Evolutionary conservation across 2,113 vertebrate genomes (phyloP).

Genomic region (Octodon degus): DNA sequence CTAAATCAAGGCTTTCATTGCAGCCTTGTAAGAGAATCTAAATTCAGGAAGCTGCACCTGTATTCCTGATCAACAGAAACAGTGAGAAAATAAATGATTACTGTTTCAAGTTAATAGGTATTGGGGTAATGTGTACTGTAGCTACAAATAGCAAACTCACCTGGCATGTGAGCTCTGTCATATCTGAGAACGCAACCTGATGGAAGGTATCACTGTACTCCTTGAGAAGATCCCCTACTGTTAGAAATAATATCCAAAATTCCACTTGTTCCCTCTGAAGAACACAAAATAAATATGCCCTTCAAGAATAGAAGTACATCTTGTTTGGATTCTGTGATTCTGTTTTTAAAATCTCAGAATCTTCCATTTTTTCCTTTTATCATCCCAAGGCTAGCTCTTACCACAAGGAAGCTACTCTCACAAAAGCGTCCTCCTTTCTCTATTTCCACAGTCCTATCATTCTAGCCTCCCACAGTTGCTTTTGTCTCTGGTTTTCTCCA

Average conservation of each 20-base stretch:
- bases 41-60: background rate
- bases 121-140: background rate
- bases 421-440: background rate
- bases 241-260: constrained; percentile 26
- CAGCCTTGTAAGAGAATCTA: background rate
- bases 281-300: background rate
- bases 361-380: background rate
- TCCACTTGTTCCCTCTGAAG: background rate
- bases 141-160: background rate
- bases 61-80: background rate
- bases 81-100: background rate
- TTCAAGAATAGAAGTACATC: constrained; percentile 21
- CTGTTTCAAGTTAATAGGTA: background rate
- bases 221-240: background rate
- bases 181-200: background rate
- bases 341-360: constrained; percentile 32
- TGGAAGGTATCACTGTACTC: background rate
- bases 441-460: background rate
- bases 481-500: background rate
- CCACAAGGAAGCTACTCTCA: background rate
- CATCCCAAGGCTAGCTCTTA: background rate
- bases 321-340: background rate
- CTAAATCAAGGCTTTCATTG: background rate
- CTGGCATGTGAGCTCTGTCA: background rate
- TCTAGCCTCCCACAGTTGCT: background rate